Evolutionary conservation across 2,797 vertebrate species (phyloP).

Genomic region (Okamejei kenojei): DNA sequence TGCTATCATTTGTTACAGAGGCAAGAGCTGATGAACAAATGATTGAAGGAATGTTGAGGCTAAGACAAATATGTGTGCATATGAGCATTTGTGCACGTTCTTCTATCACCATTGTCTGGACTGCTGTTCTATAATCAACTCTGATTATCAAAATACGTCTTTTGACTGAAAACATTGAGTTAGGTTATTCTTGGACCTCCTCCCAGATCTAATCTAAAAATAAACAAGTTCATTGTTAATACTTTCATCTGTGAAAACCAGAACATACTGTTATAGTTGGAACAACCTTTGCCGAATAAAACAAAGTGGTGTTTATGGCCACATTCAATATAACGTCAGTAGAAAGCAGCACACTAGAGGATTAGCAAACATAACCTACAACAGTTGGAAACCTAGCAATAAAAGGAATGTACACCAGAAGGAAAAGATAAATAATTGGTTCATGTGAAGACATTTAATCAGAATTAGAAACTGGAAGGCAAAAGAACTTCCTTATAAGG

Average conservation of each 20-base stretch:
- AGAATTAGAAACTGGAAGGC: background rate
- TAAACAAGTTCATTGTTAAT: constrained; percentile 26
- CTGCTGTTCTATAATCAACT: background rate
- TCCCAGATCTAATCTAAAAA: constrained; percentile 16
- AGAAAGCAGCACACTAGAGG: background rate
- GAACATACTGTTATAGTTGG: background rate
- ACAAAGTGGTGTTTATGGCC: background rate
- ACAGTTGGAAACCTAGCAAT: background rate
- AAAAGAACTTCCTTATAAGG: background rate
- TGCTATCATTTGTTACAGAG: background rate
- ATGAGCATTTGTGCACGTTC: background rate
- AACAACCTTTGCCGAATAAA: background rate
- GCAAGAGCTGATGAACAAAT: background rate
- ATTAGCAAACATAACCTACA: background rate
- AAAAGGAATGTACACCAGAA: background rate
- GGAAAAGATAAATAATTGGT: background rate
- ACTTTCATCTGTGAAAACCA: constrained; percentile 25
- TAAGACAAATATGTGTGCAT: background rate
- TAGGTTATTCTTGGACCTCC: constrained; percentile 5
- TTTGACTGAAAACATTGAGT: constrained; percentile 29
- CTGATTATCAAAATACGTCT: background rate
- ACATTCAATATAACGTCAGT: background rate
- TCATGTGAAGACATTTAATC: background rate
- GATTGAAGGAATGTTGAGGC: background rate
- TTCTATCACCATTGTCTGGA: background rate